A percentile compares a stretch with the other conserved stretches of the same genome.
Evolutionary conservation across 1,140 invertebrate genomes (phyloP).

Genomic region (Brachionus plicatilis): DNA sequence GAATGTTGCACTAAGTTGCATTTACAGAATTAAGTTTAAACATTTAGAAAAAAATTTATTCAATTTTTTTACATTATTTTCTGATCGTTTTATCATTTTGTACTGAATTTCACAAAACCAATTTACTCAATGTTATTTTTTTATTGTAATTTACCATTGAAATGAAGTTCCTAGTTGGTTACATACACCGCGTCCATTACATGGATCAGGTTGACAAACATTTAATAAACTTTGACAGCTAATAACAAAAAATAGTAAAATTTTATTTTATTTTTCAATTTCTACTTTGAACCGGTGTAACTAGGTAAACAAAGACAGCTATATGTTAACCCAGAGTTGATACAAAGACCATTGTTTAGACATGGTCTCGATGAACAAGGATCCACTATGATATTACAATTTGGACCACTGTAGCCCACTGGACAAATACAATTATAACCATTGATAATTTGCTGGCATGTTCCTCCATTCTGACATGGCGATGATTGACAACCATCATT

Average conservation of each 20-base stretch:
- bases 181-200: neutral
- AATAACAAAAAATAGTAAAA: neutral
- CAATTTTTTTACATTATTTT: too few species aligned
- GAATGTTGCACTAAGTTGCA: too few species aligned
- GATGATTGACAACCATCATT: constrained; percentile 40
- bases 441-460: neutral
- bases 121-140: too few species aligned
- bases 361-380: constrained; percentile 41
- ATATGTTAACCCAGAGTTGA: neutral
- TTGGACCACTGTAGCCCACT: constrained; percentile 40
- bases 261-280: neutral
- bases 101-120: too few species aligned
- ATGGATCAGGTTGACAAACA: constrained; percentile 27
- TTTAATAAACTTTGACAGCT: constrained; percentile 19
- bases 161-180: neutral
- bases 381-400: neutral
- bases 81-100: too few species aligned
- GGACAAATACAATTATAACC: constrained; percentile 44
- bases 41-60: too few species aligned
- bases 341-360: constrained; percentile 35
- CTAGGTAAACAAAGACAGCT: neutral
- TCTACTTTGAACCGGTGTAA: neutral
- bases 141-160: constrained; percentile 5
- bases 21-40: too few species aligned
- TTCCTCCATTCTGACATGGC: constrained; percentile 42